Evolutionary conservation across 2,113 vertebrate species (phyloP).

Genomic region (Anolis sagrei): DNA sequence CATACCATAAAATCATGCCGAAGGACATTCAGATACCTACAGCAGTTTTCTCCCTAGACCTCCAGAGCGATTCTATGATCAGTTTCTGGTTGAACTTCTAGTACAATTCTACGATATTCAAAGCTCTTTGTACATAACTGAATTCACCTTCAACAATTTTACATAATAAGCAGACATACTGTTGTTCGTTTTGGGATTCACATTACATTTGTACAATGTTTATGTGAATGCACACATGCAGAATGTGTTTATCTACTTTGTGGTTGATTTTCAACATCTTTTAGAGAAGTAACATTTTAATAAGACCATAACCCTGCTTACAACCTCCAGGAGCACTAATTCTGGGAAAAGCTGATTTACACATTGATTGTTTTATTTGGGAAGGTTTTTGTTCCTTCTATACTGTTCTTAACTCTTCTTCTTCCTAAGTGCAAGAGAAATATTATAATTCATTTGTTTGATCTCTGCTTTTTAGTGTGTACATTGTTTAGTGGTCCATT

Average conservation of each 20-base stretch:
- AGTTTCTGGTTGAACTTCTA: too few relatives aligned
- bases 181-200: background rate
- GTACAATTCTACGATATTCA: too few relatives aligned
- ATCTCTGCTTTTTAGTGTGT: background rate
- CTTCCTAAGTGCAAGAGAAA: background rate
- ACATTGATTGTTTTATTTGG: background rate
- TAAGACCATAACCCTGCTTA: background rate
- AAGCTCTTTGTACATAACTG: too few relatives aligned
- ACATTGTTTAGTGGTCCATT: background rate
- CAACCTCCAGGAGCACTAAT: background rate
- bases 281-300: too few relatives aligned
- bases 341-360: constrained; percentile 8
- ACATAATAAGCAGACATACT: too few relatives aligned
- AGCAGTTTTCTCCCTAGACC: too few relatives aligned
- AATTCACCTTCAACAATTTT: too few relatives aligned
- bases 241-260: background rate
- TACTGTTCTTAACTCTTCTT: background rate
- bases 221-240: too few relatives aligned
- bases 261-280: background rate
- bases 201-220: background rate
- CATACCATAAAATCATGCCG: too few relatives aligned
- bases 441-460: constrained; percentile 2
- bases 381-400: background rate
- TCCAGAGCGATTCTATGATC: too few relatives aligned
- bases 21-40: too few relatives aligned